A percentile compares a stretch with the other conserved stretches of the same genome.
phyloP scores from a whole-genome alignment of 2,797 vertebrate genomes.

The Dicrostonyx torquatus region DNA sequence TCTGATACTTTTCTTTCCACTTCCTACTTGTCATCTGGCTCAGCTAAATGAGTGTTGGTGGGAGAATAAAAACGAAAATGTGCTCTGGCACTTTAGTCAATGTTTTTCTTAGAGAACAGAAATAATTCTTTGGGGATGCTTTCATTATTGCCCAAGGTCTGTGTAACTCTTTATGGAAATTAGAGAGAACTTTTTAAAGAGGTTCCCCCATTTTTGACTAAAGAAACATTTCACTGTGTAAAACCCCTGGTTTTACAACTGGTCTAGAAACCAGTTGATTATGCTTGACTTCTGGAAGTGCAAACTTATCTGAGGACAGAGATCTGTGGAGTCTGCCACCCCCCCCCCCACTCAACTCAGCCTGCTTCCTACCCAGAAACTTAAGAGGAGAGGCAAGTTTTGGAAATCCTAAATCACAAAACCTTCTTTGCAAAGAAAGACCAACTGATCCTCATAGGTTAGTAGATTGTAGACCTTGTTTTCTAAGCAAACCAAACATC shows the following conservation, averaged over 20 bases:
- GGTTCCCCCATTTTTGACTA: not conserved
- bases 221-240: not conserved
- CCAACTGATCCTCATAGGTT: not conserved
- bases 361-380: not conserved
- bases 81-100: not conserved
- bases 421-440: not conserved
- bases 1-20: not conserved
- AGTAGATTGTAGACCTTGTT: not conserved
- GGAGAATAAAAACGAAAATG: not conserved
- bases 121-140: not conserved
- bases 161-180: not conserved
- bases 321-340: not conserved
- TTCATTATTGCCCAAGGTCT: not conserved
- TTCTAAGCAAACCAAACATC: not conserved
- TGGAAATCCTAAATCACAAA: not conserved
- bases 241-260: not conserved
- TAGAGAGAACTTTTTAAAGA: constrained; percentile 28
- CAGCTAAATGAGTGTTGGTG: not conserved
- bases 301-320: not conserved
- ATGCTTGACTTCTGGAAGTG: not conserved
- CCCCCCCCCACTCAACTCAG: no score
- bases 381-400: constrained; percentile 20
- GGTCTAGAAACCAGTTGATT: not conserved
- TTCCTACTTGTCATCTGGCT: not conserved
- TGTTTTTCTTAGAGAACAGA: not conserved